These are phyloP conservation scores for Nothocercus julius DNA, from an alignment of 2,113 vertebrate species.

Conservation along the genomic window DNA sequence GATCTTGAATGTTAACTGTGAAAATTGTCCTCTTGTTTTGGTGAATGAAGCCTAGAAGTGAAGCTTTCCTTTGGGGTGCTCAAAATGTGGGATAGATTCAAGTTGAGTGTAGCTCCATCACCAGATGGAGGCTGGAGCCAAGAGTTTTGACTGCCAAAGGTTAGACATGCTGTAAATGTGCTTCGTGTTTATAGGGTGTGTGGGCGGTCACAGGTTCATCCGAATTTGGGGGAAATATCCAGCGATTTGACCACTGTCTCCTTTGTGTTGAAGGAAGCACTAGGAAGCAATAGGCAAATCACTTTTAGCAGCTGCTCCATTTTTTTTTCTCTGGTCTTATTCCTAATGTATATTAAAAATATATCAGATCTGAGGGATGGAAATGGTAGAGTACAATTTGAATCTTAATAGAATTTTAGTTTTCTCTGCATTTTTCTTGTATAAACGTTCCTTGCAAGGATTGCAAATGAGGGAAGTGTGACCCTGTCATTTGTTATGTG, in stretches of 20 bases:
- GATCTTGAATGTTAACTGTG: background rate
- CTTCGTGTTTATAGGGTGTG: background rate
- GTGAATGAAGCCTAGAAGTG: background rate
- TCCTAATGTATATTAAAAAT: constrained; percentile 41
- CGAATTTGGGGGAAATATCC: background rate
- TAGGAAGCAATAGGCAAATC: background rate
- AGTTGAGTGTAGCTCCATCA: background rate
- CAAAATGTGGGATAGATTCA: background rate
- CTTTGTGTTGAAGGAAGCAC: background rate
- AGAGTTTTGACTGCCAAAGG: background rate
- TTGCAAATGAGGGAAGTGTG: background rate
- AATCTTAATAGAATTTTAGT: constrained; percentile 60
- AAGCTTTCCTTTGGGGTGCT: background rate
- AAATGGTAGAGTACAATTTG: constrained; percentile 24
- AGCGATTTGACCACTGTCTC: background rate
- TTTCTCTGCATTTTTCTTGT: constrained; percentile 21
- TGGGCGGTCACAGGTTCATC: background rate
- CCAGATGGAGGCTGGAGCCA: background rate
- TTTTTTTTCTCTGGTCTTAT: background rate
- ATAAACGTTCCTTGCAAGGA: constrained; percentile 24
- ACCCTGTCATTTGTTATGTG: constrained; percentile 38
- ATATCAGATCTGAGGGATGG: constrained; percentile 41
- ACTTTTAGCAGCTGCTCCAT: background rate
- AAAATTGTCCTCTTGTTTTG: background rate
- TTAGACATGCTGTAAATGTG: background rate